phyloP scores from a whole-genome alignment of 1,140 invertebrate genomes.

The Papilio xuthus region DNA sequence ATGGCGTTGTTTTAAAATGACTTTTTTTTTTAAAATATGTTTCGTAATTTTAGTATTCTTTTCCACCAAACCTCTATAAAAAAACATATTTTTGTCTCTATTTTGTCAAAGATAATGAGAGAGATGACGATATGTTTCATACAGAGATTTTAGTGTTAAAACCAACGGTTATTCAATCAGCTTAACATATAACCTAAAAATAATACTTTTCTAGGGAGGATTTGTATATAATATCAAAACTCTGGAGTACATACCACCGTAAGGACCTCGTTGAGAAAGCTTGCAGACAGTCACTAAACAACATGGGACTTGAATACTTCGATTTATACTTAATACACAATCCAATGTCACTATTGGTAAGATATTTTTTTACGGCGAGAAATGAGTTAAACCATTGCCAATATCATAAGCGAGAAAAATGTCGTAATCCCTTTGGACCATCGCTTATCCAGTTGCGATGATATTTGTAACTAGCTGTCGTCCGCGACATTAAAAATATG shows the following conservation, averaged over 20 bases:
- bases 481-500: no score
- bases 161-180: no score
- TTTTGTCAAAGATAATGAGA: no score
- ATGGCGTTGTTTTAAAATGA: neutral
- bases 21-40: neutral
- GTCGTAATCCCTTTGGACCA: no score
- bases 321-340: slow-evolving; percentile 88
- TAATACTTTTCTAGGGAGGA: slow-evolving; percentile 83
- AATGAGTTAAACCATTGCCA: neutral
- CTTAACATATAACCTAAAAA: slow-evolving; percentile 25
- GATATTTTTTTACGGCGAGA: neutral
- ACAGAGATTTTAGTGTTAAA: no score
- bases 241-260: slow-evolving; percentile 80
- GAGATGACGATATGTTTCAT: no score
- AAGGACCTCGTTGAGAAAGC: slow-evolving; percentile 71
- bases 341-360: slow-evolving; percentile 83
- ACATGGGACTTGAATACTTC: slow-evolving; percentile 85
- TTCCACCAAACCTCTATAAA: no score
- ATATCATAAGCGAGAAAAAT: no score
- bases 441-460: no score
- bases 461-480: no score
- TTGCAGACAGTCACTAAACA: slow-evolving; percentile 81
- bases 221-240: slow-evolving; percentile 84
- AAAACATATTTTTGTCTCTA: no score
- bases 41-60: neutral